Base-by-base conservation (phyloP, 2,888 invertebrate species). In the Augiades crinisus region DNA sequence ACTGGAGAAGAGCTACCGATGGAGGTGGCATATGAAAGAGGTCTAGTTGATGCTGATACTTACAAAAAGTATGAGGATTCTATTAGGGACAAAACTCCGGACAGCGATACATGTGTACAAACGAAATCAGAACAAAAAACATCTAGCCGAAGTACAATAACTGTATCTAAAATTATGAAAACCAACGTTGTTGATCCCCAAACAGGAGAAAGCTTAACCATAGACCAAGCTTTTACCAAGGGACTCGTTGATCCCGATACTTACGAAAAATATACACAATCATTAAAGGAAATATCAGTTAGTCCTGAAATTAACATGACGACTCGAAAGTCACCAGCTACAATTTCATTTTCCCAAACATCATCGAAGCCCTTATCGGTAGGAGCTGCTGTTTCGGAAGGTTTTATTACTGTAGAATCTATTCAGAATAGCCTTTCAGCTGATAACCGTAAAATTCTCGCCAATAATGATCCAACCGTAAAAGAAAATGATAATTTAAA, bases 1-100 rank as follows among this genome's bases (percentile, higher is more conserved):
- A 95, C 96, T 0, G 96, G 95, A 2, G 93, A 95, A 71, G 93
- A 93, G 69, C 90, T 96, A 60, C 95, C 95, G 1, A 91, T 96
- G 63, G 94, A 95, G 77, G 94, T 95, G 45, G 97, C 97, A 2
- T 92, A 95, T 60, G 92, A 94, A 70, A 91, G 93, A 55, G 96
- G 96, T 5, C 78, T 94, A 54, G 94, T 97, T 52, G 94, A 92
- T 67, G 68, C 83, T 47, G 69, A 88, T 54, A 91, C 91, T 6
- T 90, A 87, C 54, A 82, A 83, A 59, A 89, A 87, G 63, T 88
- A 91, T 56, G 90, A 91, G 60, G 86, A 88, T 38, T 89, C 90
- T 5, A 69, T 82, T 33, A 74, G 81, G 50, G 81, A 82, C 44
- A 76, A 62, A 54, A 72, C 84, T 5, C 79, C 81, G 2, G 81